Conservation (phyloP, 1,140 invertebrate species). For the Ips nitidus region DNA sequence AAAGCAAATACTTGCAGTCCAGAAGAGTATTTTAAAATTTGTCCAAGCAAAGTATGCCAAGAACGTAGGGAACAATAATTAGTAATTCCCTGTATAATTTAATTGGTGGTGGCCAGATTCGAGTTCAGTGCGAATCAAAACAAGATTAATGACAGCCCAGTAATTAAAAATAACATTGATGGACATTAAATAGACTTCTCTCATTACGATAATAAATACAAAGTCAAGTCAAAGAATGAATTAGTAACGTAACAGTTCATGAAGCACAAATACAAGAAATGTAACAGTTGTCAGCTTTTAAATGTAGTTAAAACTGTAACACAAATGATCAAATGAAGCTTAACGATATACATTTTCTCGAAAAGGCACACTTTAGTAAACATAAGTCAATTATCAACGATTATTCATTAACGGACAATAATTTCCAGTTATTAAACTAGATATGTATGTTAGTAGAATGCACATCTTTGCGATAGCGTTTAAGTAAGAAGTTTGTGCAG, state of each 20-base stretch:
- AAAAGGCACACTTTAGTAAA: conserved; percentile 2
- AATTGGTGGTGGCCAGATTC: conserved; percentile 29
- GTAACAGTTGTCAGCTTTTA: not conserved
- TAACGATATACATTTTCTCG: not conserved
- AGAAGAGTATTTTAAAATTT: conserved; percentile 28
- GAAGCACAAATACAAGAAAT: not conserved
- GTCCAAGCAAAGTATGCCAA: conserved; percentile 25
- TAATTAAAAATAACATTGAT: conserved; percentile 20
- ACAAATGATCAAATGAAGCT: not conserved
- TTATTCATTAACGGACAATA: conserved; percentile 15
- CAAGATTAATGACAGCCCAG: conserved; percentile 22
- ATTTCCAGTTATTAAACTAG: conserved; percentile 11
- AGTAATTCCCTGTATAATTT: conserved; percentile 35
- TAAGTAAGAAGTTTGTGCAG: not conserved
- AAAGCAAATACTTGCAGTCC: conserved; percentile 28
- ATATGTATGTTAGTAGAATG: conserved; percentile 12
- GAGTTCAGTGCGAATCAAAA: conserved; percentile 15
- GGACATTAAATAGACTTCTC: not conserved
- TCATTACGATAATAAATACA: too few species aligned
- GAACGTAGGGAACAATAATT: conserved; percentile 35
- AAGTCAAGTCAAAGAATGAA: too few species aligned
- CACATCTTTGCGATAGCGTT: conserved; percentile 5
- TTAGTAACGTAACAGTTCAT: not conserved
- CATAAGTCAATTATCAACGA: not conserved
- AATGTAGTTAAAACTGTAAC: conserved; percentile 3